Evolutionary conservation across 2,888 invertebrate species (phyloP).

Genomic region (Andrena bucephala): DNA sequence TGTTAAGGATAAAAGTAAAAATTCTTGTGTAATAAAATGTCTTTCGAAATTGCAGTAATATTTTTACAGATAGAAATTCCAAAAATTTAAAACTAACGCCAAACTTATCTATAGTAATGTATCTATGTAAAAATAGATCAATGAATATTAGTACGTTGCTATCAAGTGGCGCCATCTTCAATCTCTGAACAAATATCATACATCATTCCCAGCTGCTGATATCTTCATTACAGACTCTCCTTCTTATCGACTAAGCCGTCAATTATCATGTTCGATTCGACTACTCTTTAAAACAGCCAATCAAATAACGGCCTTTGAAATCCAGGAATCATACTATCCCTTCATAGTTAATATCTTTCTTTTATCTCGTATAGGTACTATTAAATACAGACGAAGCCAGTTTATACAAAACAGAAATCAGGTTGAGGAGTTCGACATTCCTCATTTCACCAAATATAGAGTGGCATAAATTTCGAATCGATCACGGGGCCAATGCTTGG

Average conservation of each 20-base stretch:
- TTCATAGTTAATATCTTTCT: too few relatives aligned
- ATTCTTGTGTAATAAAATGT: too few relatives aligned
- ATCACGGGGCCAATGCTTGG: slow-evolving; percentile 2
- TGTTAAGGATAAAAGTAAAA: too few relatives aligned
- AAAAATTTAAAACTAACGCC: too few relatives aligned
- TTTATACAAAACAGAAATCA: neutral
- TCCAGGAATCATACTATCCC: neutral
- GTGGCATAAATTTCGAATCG: slow-evolving; percentile 15
- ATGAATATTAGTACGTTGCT: neutral
- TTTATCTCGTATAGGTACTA: too few relatives aligned
- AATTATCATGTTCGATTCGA: neutral
- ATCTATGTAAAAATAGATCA: neutral
- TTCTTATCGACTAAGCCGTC: slow-evolving; percentile 19
- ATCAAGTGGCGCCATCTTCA: slow-evolving; percentile 23
- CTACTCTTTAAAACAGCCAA: neutral
- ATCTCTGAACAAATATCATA: neutral
- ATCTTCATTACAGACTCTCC: neutral
- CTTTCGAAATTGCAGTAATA: neutral
- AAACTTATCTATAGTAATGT: too few relatives aligned
- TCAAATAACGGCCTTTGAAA: neutral
- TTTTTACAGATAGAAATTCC: neutral
- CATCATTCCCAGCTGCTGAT: slow-evolving; percentile 4
- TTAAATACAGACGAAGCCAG: too few relatives aligned
- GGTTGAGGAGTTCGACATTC: too few relatives aligned
- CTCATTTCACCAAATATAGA: neutral